A percentile compares a stretch with the other conserved stretches of the same genome.
Conservation (phyloP, 2,113 vertebrate genomes). For the Trinectes maculatus region DNA sequence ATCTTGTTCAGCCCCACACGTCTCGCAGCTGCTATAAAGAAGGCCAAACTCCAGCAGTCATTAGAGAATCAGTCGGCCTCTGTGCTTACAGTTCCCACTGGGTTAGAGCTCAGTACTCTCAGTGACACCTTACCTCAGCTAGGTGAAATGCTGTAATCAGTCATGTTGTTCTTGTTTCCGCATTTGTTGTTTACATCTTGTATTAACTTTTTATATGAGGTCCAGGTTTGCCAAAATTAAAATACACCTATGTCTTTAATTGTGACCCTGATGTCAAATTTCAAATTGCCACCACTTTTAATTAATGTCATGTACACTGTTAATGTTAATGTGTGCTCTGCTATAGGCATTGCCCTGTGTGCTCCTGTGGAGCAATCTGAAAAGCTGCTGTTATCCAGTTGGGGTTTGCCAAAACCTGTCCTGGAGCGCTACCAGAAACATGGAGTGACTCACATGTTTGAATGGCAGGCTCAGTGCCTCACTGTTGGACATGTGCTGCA, state of each 20-base stretch:
- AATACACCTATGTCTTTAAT: neutral
- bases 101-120: conserved; percentile 79
- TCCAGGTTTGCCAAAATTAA: neutral
- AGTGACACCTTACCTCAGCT: conserved; percentile 66
- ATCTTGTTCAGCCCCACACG: conserved; percentile 82
- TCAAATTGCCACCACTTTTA: neutral
- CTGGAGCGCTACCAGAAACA: conserved; percentile 89
- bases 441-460: conserved; percentile 92
- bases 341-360: conserved; percentile 81
- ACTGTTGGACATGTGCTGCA: conserved; percentile 89
- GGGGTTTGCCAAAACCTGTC: conserved; percentile 91
- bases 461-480: conserved; percentile 97
- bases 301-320: neutral
- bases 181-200: neutral
- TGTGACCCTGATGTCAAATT: neutral
- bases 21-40: conserved; percentile 69
- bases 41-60: conserved; percentile 50
- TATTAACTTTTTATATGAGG: neutral
- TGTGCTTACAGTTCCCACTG: conserved; percentile 86
- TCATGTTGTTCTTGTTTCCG: neutral
- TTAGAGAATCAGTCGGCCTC: conserved; percentile 62
- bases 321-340: conserved; percentile 10
- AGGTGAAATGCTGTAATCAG: conserved; percentile 44
- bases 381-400: conserved; percentile 90
- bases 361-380: conserved; percentile 83